phyloP scores from a whole-genome alignment of 2,888 invertebrate genomes.

The Lycophotia porphyrea region DNA sequence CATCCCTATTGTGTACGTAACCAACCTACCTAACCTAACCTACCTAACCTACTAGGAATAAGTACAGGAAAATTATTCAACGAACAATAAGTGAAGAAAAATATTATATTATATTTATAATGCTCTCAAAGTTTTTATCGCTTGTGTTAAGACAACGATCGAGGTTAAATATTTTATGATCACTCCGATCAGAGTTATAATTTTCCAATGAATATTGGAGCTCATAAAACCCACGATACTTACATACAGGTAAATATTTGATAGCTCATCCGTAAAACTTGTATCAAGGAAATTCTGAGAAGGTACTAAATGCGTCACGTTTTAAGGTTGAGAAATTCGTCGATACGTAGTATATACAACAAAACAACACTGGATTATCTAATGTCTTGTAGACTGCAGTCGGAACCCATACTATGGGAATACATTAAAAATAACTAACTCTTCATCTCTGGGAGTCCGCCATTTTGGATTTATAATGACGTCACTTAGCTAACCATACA shows the following conservation, averaged over 20 bases:
- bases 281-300: background rate
- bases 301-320: background rate
- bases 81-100: conserved; percentile 25
- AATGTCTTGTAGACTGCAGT: no score
- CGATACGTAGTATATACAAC: no score
- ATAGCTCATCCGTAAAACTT: background rate
- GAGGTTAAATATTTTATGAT: conserved; percentile 42
- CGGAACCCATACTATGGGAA: no score
- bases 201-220: conserved; percentile 28
- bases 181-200: conserved; percentile 21
- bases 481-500: no score
- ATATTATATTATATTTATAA: conserved; percentile 37
- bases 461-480: no score
- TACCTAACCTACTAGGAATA: background rate
- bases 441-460: no score
- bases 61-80: background rate
- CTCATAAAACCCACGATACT: conserved; percentile 13
- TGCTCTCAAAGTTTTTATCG: conserved; percentile 34
- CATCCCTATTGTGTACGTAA: no score
- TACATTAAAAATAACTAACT: no score
- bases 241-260: background rate
- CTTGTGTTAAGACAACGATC: conserved; percentile 33
- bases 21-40: no score
- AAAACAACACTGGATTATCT: no score
- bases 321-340: background rate